Evolutionary conservation across 2,888 invertebrate species (phyloP), one percentile per base, ranked within the genome.

Genomic region (Phragmatobia fuliginosa): DNA sequence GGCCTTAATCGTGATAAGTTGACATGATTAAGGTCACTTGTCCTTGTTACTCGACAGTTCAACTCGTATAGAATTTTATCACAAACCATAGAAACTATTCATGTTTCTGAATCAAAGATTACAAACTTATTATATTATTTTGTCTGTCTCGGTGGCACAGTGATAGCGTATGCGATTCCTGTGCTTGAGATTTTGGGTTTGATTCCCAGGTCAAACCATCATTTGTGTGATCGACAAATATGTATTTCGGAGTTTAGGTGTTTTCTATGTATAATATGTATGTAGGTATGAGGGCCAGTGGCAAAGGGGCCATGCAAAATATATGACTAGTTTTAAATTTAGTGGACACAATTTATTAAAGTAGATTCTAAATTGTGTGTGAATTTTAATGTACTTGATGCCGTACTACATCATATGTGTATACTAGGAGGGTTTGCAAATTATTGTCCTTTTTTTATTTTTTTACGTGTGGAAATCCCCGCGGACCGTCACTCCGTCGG

Each of bases 241-340:
- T n/a, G n/a, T n/a, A n/a, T n/a, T n/a, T n/a, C n/a, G n/a, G n/a
- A n/a, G n/a, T n/a, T n/a, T n/a, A n/a, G n/a, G n/a, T n/a, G n/a
- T n/a, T n/a, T n/a, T n/a, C n/a, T n/a, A n/a, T n/a, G n/a, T n/a
- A n/a, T n/a, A n/a, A n/a, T n/a, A n/a, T n/a, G n/a, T n/a, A n/a
- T n/a, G n/a, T n/a, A n/a, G n/a, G n/a, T n/a, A n/a, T 76, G n/a
- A 33, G 77, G 67, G 58, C 65, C 58, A 74, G 68, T 59, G 52
- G 60, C 59, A 45, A 71, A 72, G 67, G 74, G 78, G 49, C 70
- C 77, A 84, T 84, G 82, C 76, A 83, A 81, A 85, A 85, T 83
- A 73, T 76, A 78, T 67, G 68, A 74, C 73, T 76, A 81, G 74
- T 77, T 77, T 74, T 72, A 76, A 83, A 73, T 80, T 58, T 76